Percentiles rank a stretch among this genome's conserved stretches.
Evolutionary conservation across 2,888 invertebrate species (phyloP).

Genomic region (Eugnorisma glareosa): DNA sequence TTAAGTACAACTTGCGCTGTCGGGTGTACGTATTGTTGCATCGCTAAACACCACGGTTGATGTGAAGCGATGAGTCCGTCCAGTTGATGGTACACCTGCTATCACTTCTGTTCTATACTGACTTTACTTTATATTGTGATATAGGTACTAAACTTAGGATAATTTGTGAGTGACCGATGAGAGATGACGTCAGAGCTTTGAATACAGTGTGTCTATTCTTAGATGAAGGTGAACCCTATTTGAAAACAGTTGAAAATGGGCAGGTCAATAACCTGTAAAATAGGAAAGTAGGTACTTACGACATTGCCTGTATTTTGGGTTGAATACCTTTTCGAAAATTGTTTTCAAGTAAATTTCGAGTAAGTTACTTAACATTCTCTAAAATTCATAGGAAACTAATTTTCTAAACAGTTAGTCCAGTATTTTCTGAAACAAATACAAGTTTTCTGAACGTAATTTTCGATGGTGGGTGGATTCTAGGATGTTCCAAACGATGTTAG

Average conservation of each 20-base stretch:
- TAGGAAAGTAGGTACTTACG: not conserved
- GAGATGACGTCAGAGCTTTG: slow-evolving; percentile 21
- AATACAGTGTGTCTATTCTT: slow-evolving; percentile 15
- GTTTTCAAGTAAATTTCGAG: not conserved
- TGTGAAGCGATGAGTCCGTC: slow-evolving; percentile 52
- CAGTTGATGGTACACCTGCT: slow-evolving; percentile 64
- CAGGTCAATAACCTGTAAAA: not conserved
- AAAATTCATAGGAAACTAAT: not conserved
- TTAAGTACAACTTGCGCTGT: slow-evolving; percentile 65
- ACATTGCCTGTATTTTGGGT: not conserved
- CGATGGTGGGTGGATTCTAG: slow-evolving; percentile 51
- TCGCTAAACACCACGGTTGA: slow-evolving; percentile 62
- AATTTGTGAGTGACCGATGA: slow-evolving; percentile 24
- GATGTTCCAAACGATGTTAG: slow-evolving; percentile 79
- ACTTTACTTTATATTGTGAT: not conserved
- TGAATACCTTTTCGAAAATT: not conserved
- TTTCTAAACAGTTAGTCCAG: slow-evolving; percentile 8
- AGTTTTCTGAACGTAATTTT: slow-evolving; percentile 45
- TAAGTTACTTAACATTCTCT: not conserved
- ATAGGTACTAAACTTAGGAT: slow-evolving; percentile 9
- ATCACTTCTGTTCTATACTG: slow-evolving; percentile 47
- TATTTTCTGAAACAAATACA: slow-evolving; percentile 25
- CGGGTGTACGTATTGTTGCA: slow-evolving; percentile 76
- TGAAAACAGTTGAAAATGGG: not conserved
- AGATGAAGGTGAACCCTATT: not conserved